These are phyloP conservation scores for Unio delphinus DNA, from an alignment of 2,888 invertebrate genomes.

Conservation along the genomic window DNA sequence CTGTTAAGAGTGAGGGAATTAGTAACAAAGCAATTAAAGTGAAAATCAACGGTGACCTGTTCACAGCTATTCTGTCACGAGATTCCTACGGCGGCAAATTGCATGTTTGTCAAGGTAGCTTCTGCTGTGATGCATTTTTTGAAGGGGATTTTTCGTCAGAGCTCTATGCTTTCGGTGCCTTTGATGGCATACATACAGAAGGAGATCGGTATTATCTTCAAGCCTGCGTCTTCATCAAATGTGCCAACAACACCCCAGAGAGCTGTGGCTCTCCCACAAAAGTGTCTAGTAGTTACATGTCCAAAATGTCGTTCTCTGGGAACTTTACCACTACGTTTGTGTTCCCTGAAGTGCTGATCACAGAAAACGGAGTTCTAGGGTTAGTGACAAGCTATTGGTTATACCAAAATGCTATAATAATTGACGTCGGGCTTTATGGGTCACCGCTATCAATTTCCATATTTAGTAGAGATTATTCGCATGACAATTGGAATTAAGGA, in stretches of 20 bases:
- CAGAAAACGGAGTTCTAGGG: constrained; percentile 9
- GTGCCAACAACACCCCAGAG: constrained; percentile 14
- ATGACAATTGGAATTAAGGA: not conserved
- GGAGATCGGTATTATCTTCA: constrained; percentile 19
- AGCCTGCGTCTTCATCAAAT: constrained; percentile 23
- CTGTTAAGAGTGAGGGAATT: no score
- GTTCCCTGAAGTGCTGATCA: constrained; percentile 26
- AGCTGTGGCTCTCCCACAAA: constrained; percentile 25
- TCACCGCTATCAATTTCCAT: constrained; percentile 21
- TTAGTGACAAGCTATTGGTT: constrained; percentile 19
- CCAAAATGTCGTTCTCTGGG: constrained; percentile 29
- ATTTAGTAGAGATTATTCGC: constrained; percentile 18
- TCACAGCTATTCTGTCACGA: constrained; percentile 8
- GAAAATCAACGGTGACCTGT: constrained; percentile 23
- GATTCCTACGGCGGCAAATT: constrained; percentile 5
- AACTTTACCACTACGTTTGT: constrained; percentile 22
- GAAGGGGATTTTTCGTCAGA: constrained; percentile 15
- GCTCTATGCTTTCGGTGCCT: constrained; percentile 23
- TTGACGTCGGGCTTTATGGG: constrained; percentile 24
- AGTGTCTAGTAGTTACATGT: constrained; percentile 13
- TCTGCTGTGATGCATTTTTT: constrained; percentile 20
- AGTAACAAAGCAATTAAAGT: not conserved
- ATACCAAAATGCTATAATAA: constrained; percentile 23
- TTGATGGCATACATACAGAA: constrained; percentile 24
- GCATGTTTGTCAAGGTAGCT: constrained; percentile 19